Conservation (phyloP, 2,888 invertebrate species). For the Leuctra nigra region DNA sequence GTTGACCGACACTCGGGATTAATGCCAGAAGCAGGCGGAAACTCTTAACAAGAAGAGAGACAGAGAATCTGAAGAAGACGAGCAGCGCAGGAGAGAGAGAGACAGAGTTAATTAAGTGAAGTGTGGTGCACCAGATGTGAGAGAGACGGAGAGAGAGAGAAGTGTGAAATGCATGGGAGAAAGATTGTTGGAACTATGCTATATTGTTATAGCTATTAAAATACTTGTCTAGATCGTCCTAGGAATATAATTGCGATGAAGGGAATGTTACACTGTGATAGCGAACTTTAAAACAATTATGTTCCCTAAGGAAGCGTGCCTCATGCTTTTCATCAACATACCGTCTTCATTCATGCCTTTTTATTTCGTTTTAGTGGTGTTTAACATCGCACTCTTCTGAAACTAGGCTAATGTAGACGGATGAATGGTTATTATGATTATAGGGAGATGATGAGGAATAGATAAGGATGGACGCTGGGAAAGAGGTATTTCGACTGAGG, state of each 20-base stretch:
- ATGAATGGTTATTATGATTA: too few species aligned
- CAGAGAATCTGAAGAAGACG: not conserved
- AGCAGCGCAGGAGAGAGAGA: not conserved
- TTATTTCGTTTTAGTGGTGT: too few species aligned
- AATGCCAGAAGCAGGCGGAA: too few species aligned
- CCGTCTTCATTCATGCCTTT: not conserved
- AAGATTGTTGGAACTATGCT: slow-evolving; percentile 6
- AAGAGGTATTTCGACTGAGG: too few species aligned
- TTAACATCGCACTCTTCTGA: too few species aligned
- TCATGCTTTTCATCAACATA: not conserved
- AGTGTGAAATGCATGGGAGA: slow-evolving; percentile 3
- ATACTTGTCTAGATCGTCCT: slow-evolving; percentile 5
- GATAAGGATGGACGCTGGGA: too few species aligned
- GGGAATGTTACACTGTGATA: slow-evolving; percentile 11
- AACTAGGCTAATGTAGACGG: too few species aligned
- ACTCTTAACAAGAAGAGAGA: not conserved
- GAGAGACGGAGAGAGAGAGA: not conserved
- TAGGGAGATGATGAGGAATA: too few species aligned
- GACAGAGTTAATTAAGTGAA: slow-evolving; percentile 7
- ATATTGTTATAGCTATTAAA: slow-evolving; percentile 17
- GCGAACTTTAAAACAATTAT: slow-evolving; percentile 1
- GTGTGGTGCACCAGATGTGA: not conserved
- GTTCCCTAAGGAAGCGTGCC: not conserved
- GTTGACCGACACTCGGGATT: too few species aligned
- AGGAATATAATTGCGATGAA: slow-evolving; percentile 10